Evolutionary conservation across 2,797 vertebrate genomes (phyloP).

Genomic region (Lithobates pipiens): DNA sequence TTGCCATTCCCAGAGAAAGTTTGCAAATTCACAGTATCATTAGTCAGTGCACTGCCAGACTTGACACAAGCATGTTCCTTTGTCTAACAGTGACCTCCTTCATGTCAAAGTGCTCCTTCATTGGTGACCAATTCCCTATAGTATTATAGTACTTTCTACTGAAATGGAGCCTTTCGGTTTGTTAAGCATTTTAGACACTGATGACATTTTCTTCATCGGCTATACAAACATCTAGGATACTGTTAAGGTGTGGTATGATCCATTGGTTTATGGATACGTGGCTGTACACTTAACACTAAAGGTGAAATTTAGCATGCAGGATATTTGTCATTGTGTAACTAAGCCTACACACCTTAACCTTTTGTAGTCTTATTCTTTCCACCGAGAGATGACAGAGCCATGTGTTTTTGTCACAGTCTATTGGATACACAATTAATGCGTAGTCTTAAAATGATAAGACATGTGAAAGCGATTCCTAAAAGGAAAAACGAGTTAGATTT

Average conservation of each 20-base stretch:
- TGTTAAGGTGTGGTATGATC: not conserved
- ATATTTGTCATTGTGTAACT: constrained; percentile 45
- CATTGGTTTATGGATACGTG: constrained; percentile 9
- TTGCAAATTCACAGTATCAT: not conserved
- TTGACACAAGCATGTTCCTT: not conserved
- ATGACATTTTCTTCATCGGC: no score
- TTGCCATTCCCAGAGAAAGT: not conserved
- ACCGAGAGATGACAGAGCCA: constrained; percentile 14
- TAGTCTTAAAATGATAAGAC: not conserved
- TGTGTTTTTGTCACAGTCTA: constrained; percentile 19
- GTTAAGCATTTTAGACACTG: not conserved
- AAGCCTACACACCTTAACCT: constrained; percentile 13
- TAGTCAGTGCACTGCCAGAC: not conserved
- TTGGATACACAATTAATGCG: not conserved
- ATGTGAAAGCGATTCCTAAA: not conserved
- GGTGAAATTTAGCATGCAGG: constrained; percentile 1
- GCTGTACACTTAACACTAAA: constrained; percentile 7
- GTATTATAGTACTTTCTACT: no score
- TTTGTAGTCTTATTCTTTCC: not conserved
- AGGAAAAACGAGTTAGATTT: not conserved
- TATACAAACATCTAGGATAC: not conserved
- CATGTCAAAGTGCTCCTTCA: not conserved
- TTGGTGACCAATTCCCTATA: not conserved
- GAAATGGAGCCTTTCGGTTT: no score
- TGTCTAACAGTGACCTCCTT: not conserved